These are phyloP conservation scores for Mimas tiliae DNA, from an alignment of 2,888 invertebrate genomes.

Conservation along the genomic window DNA sequence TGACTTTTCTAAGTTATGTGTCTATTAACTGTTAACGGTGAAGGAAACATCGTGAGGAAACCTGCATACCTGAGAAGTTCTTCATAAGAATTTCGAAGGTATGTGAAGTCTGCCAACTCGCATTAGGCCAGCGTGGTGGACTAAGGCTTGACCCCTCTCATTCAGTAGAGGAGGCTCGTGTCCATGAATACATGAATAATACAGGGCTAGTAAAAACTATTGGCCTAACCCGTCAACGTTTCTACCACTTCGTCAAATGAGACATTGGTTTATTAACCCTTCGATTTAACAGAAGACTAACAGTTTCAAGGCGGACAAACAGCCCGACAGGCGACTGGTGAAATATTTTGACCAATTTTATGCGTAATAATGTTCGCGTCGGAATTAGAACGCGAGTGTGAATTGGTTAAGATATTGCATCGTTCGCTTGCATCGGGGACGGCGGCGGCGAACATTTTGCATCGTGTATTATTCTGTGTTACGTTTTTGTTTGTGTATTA, in stretches of 20 bases:
- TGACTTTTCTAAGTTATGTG: too few species aligned
- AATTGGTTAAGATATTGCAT: slow-evolving; percentile 86
- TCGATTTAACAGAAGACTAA: neutral
- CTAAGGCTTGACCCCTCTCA: too few species aligned
- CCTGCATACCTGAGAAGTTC: too few species aligned
- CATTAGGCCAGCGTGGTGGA: too few species aligned
- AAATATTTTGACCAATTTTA: slow-evolving; percentile 84
- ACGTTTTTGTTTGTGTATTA: slow-evolving; percentile 27
- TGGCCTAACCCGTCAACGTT: too few species aligned
- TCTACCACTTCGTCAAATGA: neutral
- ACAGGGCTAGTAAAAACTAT: too few species aligned
- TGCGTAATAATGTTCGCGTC: slow-evolving; percentile 44
- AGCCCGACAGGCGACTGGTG: slow-evolving; percentile 77
- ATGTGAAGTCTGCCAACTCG: too few species aligned
- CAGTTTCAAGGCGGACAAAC: neutral
- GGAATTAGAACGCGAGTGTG: slow-evolving; percentile 49
- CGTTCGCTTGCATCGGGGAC: slow-evolving; percentile 71
- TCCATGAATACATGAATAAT: too few species aligned
- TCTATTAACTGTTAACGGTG: too few species aligned
- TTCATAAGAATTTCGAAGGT: too few species aligned
- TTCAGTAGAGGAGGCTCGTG: too few species aligned
- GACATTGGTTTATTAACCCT: slow-evolving; percentile 14
- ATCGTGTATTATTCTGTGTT: slow-evolving; percentile 32
- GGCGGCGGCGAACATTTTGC: slow-evolving; percentile 51
- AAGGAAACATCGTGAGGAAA: too few species aligned